Evolutionary conservation across 2,888 invertebrate genomes (phyloP).

Genomic region (Aplocera efformata): DNA sequence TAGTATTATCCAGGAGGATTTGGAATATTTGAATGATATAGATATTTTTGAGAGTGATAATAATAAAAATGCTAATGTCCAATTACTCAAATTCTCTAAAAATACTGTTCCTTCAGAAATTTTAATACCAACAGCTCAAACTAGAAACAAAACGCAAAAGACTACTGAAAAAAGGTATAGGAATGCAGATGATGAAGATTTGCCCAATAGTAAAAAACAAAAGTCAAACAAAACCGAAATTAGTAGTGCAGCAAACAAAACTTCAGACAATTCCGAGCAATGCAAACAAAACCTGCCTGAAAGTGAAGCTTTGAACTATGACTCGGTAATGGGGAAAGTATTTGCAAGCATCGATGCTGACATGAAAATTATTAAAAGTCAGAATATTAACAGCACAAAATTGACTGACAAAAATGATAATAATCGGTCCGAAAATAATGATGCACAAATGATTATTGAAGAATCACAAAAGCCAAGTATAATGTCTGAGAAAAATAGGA

Average conservation of each 20-base stretch:
- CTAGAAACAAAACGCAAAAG: conserved; percentile 40
- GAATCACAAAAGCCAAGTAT: conserved; percentile 27
- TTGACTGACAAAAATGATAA: conserved; percentile 8
- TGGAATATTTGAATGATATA: conserved; percentile 48
- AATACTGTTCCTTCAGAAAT: conserved; percentile 55
- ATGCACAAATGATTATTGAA: conserved; percentile 8
- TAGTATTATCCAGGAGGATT: conserved; percentile 22
- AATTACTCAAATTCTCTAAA: conserved; percentile 41
- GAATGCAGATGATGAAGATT: conserved; percentile 36
- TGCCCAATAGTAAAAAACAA: conserved; percentile 48
- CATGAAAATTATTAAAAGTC: conserved; percentile 46
- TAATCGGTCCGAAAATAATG: conserved; percentile 10
- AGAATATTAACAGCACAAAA: conserved; percentile 26
- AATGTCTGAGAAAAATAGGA: not conserved
- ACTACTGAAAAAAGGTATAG: conserved; percentile 47
- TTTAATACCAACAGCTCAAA: conserved; percentile 42
- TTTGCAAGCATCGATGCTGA: conserved; percentile 70
- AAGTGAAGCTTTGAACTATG: conserved; percentile 60
- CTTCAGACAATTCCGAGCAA: conserved; percentile 4
- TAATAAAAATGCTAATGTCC: conserved; percentile 48
- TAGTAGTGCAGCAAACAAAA: conserved; percentile 10
- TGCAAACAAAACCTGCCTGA: conserved; percentile 32
- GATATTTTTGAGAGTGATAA: conserved; percentile 64
- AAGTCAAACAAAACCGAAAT: conserved; percentile 34
- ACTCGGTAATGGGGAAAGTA: conserved; percentile 59